phyloP scores from a whole-genome alignment of 2,888 invertebrate genomes.

The Myopa testacea region DNA sequence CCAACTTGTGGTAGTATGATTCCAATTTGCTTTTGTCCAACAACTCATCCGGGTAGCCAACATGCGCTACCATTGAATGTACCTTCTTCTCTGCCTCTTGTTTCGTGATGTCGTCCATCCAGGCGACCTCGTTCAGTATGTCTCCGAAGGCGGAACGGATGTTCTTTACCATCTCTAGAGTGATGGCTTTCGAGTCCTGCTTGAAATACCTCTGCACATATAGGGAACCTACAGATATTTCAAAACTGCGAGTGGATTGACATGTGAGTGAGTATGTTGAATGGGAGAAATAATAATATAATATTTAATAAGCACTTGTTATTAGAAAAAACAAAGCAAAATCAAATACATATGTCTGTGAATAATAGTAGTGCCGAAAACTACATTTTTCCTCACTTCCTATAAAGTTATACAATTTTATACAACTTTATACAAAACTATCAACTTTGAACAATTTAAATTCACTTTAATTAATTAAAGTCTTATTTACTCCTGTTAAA shows the following conservation, averaged over 20 bases:
- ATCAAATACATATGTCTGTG: neutral
- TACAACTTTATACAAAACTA: too few species aligned
- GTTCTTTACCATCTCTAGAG: conserved; percentile 88
- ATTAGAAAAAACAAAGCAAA: neutral
- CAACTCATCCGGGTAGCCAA: conserved; percentile 93
- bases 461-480: too few species aligned
- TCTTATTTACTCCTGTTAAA: too few species aligned
- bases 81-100: conserved; percentile 83
- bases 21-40: conserved; percentile 83
- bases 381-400: neutral
- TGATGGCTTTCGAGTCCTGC: conserved; percentile 84
- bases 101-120: conserved; percentile 92
- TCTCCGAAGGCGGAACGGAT: conserved; percentile 85
- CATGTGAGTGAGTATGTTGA: neutral
- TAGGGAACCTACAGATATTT: conserved; percentile 83
- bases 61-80: conserved; percentile 86
- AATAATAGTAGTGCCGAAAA: neutral
- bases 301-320: neutral
- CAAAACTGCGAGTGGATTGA: conserved; percentile 70
- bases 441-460: too few species aligned
- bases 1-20: conserved; percentile 82
- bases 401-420: neutral
- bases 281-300: conserved; percentile 15
- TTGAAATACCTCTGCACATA: conserved; percentile 91
- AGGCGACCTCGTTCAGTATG: conserved; percentile 82